phyloP scores from a whole-genome alignment of 2,113 vertebrate species.

The Hippocampus abdominalis region DNA sequence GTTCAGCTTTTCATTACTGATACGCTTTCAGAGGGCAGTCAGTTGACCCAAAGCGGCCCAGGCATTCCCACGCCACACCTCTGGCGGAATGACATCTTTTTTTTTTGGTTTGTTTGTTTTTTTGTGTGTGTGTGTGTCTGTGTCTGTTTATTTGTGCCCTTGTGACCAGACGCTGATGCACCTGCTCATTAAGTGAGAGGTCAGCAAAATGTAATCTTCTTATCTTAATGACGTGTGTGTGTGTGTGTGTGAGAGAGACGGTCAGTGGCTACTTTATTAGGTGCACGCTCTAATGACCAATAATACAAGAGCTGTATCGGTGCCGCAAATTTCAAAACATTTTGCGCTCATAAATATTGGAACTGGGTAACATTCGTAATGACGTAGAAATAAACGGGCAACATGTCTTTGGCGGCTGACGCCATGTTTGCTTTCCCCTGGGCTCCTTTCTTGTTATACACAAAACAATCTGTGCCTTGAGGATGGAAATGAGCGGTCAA shows the following conservation, averaged over 20 bases:
- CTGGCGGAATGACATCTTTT: background rate
- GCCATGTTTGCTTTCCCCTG: background rate
- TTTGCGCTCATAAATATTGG: background rate
- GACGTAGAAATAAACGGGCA: background rate
- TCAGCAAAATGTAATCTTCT: slow-evolving; percentile 73
- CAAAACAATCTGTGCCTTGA: background rate
- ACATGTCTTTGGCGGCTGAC: no score
- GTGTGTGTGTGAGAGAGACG: background rate
- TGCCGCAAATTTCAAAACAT: background rate
- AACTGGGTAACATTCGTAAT: background rate
- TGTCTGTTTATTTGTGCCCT: background rate
- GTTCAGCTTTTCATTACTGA: background rate
- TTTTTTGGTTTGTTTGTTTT: background rate
- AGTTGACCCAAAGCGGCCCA: background rate
- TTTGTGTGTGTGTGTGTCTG: background rate
- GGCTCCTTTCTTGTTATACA: background rate
- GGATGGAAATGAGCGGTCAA: background rate
- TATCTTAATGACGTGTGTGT: slow-evolving; percentile 44
- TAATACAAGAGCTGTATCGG: background rate
- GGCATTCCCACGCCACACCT: background rate
- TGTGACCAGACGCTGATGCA: slow-evolving; percentile 15
- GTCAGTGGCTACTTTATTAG: background rate
- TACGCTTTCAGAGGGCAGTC: background rate
- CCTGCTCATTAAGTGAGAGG: slow-evolving; percentile 63
- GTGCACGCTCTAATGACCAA: background rate